Evolutionary conservation across 2,797 vertebrate species (phyloP), one percentile per base, ranked within the genome.

Genomic region (Pseudochaenichthys georgianus): DNA sequence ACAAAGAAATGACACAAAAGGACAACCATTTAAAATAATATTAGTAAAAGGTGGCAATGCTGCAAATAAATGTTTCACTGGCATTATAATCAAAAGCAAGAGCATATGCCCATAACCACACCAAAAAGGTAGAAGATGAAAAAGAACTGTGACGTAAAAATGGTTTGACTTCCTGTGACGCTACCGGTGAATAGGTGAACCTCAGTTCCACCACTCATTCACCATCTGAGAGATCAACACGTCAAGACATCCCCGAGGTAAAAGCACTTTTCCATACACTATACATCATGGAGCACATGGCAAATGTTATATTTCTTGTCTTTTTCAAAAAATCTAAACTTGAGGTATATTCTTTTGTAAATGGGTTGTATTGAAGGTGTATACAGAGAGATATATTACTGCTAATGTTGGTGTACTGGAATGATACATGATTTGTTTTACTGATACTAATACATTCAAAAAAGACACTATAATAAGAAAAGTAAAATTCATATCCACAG

Each of bases 81-180:
- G 15, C 45, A 58, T 41, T 8, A 1, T 34, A 41, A 79, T 13
- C 16, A 41, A 65, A 59, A 53, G 0, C 41, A 43, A 15, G 9
- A 58, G 7, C 67, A 47, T 8, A 16, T 76, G 60, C 15, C 47
- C 2, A 15, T 58, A 63, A 41, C 9, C 10, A 11, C 57, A 42
- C 9, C 31, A 61, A 60, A 57, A 64, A 60, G 15, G 13, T 53
- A 5, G 28, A 28, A 28, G 28, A 28, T 16, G 50, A 16, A 1
- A 53, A 51, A 59, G 76, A 77, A 0, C 3, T 5, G 3, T 76
- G 75, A 83, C 48, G 41, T 52, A 2, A 52, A 10, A 47, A 41
- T 21, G 28, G 1, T 23, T 17, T 59, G 38, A 84, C 84, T 83
- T 89, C 90, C 89, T 89, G 85, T 69, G 58, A 71, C 68, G 31